A percentile compares a stretch with the other conserved stretches of the same genome.
Evolutionary conservation across 1,140 invertebrate genomes (phyloP).

Genomic region (Aethina tumida): DNA sequence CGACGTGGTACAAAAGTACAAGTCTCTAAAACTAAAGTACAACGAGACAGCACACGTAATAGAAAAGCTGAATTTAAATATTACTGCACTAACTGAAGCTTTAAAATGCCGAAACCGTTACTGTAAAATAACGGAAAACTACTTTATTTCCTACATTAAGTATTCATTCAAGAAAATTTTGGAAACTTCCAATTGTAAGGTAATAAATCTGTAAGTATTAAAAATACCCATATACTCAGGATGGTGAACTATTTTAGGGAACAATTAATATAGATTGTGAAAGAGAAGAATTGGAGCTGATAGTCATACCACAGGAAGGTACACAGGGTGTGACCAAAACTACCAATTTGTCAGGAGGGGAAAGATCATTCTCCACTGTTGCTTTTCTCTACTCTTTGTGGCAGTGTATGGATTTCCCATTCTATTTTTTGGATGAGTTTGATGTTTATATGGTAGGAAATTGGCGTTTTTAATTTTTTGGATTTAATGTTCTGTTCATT

Average conservation of each 20-base stretch:
- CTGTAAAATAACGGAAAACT: slow-evolving; percentile 27
- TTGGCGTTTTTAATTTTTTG: slow-evolving; percentile 8
- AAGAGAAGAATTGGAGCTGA: slow-evolving; percentile 46
- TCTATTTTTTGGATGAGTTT: slow-evolving; percentile 95
- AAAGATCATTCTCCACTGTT: slow-evolving; percentile 89
- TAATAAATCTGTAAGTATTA: slow-evolving; percentile 7
- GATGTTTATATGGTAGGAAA: slow-evolving; percentile 88
- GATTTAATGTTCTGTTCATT: too few species aligned
- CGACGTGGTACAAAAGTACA: too few species aligned
- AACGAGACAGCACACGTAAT: slow-evolving; percentile 20
- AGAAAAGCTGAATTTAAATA: slow-evolving; percentile 11
- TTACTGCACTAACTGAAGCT: slow-evolving; percentile 17
- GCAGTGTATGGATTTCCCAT: slow-evolving; percentile 83
- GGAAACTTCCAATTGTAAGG: slow-evolving; percentile 26
- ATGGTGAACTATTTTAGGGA: too few species aligned
- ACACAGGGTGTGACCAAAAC: slow-evolving; percentile 39
- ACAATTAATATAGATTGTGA: slow-evolving; percentile 50
- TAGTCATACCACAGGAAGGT: slow-evolving; percentile 44
- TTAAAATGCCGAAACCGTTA: slow-evolving; percentile 16
- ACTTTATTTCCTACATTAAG: slow-evolving; percentile 26
- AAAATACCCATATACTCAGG: too few species aligned
- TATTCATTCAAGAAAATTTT: slow-evolving; percentile 27
- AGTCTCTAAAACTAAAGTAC: too few species aligned
- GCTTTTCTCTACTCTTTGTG: slow-evolving; percentile 90
- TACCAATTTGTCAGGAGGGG: slow-evolving; percentile 81